Base-by-base conservation (phyloP, 2,113 vertebrate genomes). In the Atlantisia rogersi region DNA sequence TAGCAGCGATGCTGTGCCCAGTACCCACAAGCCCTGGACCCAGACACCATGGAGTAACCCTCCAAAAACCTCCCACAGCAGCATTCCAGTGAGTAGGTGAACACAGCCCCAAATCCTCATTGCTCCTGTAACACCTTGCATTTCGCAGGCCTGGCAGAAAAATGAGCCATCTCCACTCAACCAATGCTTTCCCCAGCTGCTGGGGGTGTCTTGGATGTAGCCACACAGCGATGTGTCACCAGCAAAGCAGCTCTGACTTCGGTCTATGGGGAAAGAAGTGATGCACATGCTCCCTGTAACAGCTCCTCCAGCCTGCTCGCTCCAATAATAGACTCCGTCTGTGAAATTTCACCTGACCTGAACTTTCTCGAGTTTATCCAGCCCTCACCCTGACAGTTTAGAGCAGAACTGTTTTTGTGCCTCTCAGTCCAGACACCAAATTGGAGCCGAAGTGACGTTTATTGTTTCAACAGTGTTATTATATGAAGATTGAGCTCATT, bases 331-430 rank as follows among this genome's bases (percentile, higher is more conserved):
- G 70, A 37, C 90, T 75, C 80, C 5, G 22, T 48, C 90, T 75
- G 87, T 46, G 65, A 93, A 75, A 91, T 62, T 94, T 96, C 95
- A 94, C 93, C 93, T 86, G 91, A 93, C 91, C 91, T 91, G 91
- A 94, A 91, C 91, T 86, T 48, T 71, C 71, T 16, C 5, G 0
- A 93, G 88, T 86, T 82, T 82, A 56, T 80, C 40, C 91, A 96
- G 60, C 85, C 67, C 74, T 93, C 81, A 62, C 52, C 52, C 87
- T 79, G 86, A 70, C 88, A 67, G 71, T 86, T 88, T 46, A 42
- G 71, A 93, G 91, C 81, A 69, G 84, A 62, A 52, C 67, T 83
- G 88, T 80, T 88, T 91, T 93, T 56, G 11, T 83, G 91, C 95
- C 76, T 94, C 2, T 3, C 88, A 32, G 76, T 64, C 91, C 95